Conservation (phyloP, 2,888 invertebrate genomes). For the Panopea generosa region DNA sequence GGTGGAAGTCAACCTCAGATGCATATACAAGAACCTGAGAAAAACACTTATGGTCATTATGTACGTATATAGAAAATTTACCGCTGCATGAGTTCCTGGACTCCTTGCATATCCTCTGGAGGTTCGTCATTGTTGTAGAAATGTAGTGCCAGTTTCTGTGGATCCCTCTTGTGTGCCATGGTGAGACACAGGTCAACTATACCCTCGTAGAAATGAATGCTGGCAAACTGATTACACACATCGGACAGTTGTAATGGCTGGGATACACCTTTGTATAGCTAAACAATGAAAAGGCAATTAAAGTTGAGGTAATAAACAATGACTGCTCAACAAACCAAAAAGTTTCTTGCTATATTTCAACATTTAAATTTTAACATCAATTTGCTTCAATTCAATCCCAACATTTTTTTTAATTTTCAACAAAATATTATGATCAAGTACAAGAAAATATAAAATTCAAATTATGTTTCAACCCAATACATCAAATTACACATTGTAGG, state of each 20-base stretch:
- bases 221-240: slow-evolving; percentile 93
- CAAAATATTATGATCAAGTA: too few relatives aligned
- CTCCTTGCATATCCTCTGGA: slow-evolving; percentile 93
- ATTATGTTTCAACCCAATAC: too few relatives aligned
- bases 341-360: not conserved
- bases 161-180: slow-evolving; percentile 95
- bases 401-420: too few relatives aligned
- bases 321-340: not conserved
- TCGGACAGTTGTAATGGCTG: slow-evolving; percentile 93
- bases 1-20: too few relatives aligned
- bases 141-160: slow-evolving; percentile 93
- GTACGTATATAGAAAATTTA: too few relatives aligned
- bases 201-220: slow-evolving; percentile 92
- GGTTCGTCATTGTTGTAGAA: slow-evolving; percentile 94
- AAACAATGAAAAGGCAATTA: slow-evolving; percentile 16
- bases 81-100: slow-evolving; percentile 88
- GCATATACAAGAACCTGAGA: too few relatives aligned
- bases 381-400: too few relatives aligned
- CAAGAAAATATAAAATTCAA: too few relatives aligned
- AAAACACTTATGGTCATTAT: too few relatives aligned
- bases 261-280: slow-evolving; percentile 94
- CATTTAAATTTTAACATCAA: not conserved
- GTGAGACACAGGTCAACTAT: slow-evolving; percentile 94
- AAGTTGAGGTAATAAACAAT: not conserved
- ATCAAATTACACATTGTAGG: too few relatives aligned